phyloP scores from a whole-genome alignment of 2,888 invertebrate species.

The Metalampra italica region DNA sequence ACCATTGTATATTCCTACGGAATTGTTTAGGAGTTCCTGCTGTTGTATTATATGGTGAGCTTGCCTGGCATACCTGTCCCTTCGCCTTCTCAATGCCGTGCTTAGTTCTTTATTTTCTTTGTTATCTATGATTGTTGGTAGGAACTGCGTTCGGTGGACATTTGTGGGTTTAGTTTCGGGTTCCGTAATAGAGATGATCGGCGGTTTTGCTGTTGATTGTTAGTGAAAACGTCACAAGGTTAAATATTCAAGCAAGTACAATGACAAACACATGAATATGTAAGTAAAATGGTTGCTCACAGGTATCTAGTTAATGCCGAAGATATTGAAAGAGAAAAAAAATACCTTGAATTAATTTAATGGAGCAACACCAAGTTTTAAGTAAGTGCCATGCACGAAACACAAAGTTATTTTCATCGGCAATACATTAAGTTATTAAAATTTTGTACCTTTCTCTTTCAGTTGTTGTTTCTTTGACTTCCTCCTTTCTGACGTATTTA shows the following conservation, averaged over 20 bases:
- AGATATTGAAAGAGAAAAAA: too few relatives aligned
- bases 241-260: constrained; percentile 6
- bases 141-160: constrained; percentile 35
- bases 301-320: too few relatives aligned
- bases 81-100: constrained; percentile 86
- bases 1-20: constrained; percentile 43
- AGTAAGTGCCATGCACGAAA: not conserved
- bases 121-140: constrained; percentile 50
- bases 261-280: not conserved
- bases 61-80: constrained; percentile 91
- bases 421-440: not conserved
- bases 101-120: constrained; percentile 84
- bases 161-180: constrained; percentile 41
- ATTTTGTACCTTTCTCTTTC: constrained; percentile 87
- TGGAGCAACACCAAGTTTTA: too few relatives aligned
- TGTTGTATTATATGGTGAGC: constrained; percentile 91
- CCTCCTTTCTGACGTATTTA: constrained; percentile 82
- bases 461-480: constrained; percentile 80
- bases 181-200: constrained; percentile 42
- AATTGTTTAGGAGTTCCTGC: constrained; percentile 78
- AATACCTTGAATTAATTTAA: too few relatives aligned
- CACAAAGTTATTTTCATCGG: not conserved
- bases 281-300: too few relatives aligned
- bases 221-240: constrained; percentile 51
- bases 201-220: constrained; percentile 48